Conservation (phyloP, 1,140 invertebrate genomes). For the Drepana arcuata region DNA sequence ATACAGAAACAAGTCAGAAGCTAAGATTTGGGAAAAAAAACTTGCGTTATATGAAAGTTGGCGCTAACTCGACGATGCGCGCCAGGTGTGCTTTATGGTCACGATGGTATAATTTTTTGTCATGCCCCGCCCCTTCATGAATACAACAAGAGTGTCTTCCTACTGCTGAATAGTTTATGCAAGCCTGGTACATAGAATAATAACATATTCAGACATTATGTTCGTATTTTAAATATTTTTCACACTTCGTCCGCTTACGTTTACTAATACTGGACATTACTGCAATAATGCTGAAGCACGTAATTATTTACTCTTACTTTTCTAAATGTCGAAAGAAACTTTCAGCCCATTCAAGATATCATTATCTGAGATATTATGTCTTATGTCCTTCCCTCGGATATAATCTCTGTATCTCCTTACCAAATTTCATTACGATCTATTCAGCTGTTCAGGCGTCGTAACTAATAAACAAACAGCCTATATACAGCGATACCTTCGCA, state of each 20-base stretch:
- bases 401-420: too few species aligned
- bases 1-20: not conserved
- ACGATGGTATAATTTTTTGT: slow-evolving; percentile 25
- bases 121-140: slow-evolving; percentile 17
- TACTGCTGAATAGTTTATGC: too few species aligned
- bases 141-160: slow-evolving; percentile 22
- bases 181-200: slow-evolving; percentile 6
- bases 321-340: too few species aligned
- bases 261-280: not conserved
- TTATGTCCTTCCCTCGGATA: too few species aligned
- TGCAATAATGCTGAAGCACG: not conserved
- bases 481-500: too few species aligned
- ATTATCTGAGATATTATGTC: too few species aligned
- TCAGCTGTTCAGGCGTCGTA: too few species aligned
- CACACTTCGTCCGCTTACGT: not conserved
- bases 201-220: slow-evolving; percentile 2
- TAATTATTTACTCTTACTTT: too few species aligned
- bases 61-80: slow-evolving; percentile 27
- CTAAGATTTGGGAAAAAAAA: slow-evolving; percentile 24
- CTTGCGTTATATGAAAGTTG: slow-evolving; percentile 36
- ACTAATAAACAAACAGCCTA: too few species aligned
- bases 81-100: slow-evolving; percentile 41
- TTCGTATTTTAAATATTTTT: not conserved
- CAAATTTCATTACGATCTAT: too few species aligned
- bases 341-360: too few species aligned